Evolutionary conservation across 23 tunicate species (phyloP).

Genomic region (Styela plicata): DNA sequence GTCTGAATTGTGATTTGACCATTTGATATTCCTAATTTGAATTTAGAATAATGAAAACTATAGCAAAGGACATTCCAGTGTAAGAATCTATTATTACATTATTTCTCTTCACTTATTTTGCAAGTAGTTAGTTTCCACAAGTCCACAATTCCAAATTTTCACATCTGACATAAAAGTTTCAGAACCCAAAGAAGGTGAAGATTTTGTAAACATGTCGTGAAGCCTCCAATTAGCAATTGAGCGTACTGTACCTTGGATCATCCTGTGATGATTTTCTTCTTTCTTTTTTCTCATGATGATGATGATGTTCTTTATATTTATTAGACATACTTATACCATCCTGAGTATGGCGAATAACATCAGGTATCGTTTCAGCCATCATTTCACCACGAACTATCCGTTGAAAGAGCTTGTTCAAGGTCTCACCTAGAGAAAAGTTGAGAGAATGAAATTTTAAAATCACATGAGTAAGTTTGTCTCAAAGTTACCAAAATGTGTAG

Average conservation of each 20-base stretch:
- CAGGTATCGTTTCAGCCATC: slow-evolving; percentile 85
- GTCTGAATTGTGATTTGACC: too few relatives aligned
- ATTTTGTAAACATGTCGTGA: too few relatives aligned
- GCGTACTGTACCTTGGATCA: slow-evolving; percentile 91
- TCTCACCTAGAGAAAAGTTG: slow-evolving; percentile 52
- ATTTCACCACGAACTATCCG: slow-evolving; percentile 67
- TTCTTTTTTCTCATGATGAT: slow-evolving; percentile 19
- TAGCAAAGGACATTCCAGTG: too few relatives aligned
- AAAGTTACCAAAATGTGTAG: background rate
- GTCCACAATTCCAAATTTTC: too few relatives aligned
- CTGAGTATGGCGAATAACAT: slow-evolving; percentile 85
- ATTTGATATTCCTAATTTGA: too few relatives aligned
- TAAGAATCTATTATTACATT: too few relatives aligned
- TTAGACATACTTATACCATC: slow-evolving; percentile 36
- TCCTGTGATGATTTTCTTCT: slow-evolving; percentile 58
- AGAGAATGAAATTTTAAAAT: background rate
- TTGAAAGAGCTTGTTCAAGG: slow-evolving; percentile 53
- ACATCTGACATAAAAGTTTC: too few relatives aligned
- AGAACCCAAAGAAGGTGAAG: too few relatives aligned
- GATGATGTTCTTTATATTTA: slow-evolving; percentile 25
- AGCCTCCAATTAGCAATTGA: too few relatives aligned
- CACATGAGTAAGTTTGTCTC: background rate
- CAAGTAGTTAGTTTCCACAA: too few relatives aligned
- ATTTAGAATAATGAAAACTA: too few relatives aligned
- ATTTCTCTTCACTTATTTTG: too few relatives aligned